phyloP scores from a whole-genome alignment of 35 echinoderm and acorn worm genomes.

The Lytechinus variegatus region DNA sequence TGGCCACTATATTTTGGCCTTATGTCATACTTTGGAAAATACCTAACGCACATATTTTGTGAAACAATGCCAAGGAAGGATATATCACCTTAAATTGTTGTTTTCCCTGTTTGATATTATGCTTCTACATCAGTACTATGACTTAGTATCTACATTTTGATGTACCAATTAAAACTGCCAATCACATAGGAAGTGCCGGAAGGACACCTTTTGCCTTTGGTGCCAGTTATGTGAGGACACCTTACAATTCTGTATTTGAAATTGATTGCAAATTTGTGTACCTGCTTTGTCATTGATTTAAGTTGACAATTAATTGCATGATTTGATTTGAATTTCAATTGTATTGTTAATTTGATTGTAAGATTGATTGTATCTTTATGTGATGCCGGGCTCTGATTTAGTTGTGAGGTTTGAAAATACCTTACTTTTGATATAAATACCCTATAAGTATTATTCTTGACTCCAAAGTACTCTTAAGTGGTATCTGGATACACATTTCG shows the following conservation, averaged over 20 bases:
- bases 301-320: too few species aligned
- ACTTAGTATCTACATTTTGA: not conserved
- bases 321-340: too few species aligned
- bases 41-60: too few species aligned
- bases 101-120: not conserved
- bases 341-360: too few species aligned
- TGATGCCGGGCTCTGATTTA: not conserved
- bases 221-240: too few species aligned
- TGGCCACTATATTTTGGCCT: too few species aligned
- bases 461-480: not conserved
- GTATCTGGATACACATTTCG: not conserved
- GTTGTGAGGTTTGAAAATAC: not conserved
- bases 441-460: not conserved
- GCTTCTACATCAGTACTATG: not conserved
- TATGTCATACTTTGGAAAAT: too few species aligned
- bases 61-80: too few species aligned
- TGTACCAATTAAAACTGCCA: constrained; percentile 3
- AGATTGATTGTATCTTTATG: not conserved
- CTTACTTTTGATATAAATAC: not conserved
- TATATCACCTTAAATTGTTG: too few species aligned
- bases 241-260: too few species aligned
- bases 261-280: too few species aligned
- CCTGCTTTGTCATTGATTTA: too few species aligned
- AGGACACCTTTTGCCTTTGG: not conserved
- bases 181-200: not conserved